Percentiles rank a stretch among this genome's conserved stretches.
phyloP scores from a whole-genome alignment of 2,888 invertebrate species.

The Bombylius discolor region DNA sequence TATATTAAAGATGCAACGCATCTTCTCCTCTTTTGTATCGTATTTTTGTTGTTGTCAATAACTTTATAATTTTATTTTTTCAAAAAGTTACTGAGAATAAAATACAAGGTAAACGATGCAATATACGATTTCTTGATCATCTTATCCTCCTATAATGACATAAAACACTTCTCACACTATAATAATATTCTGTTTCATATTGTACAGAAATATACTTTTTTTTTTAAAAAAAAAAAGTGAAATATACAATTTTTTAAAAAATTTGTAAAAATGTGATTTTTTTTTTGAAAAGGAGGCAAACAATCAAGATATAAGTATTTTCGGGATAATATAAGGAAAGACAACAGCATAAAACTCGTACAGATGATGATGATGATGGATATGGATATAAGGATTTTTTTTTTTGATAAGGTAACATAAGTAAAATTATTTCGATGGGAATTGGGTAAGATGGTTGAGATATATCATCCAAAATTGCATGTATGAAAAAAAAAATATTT shows the following conservation, averaged over 20 bases:
- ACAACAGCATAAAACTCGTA: too few species aligned
- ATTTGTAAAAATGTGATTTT: neutral
- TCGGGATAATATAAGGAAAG: too few species aligned
- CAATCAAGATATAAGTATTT: neutral
- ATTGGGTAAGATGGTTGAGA: neutral
- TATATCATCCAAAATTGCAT: slow-evolving; percentile 2
- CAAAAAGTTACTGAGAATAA: too few species aligned
- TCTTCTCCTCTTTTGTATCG: too few species aligned
- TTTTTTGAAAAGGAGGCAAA: neutral
- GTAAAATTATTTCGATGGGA: neutral
- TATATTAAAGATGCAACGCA: too few species aligned
- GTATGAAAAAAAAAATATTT: neutral
- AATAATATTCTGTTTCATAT: neutral
- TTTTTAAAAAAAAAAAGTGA: too few species aligned
- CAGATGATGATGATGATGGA: neutral
- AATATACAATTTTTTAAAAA: too few species aligned
- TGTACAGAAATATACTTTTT: too few species aligned
- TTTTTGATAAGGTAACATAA: too few species aligned
- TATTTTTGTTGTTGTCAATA: too few species aligned
- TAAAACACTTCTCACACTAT: neutral
- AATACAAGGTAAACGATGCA: too few species aligned
- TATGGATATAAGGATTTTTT: neutral
- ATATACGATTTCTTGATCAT: neutral
- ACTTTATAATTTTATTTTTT: too few species aligned
- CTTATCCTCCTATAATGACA: neutral